phyloP scores from a whole-genome alignment of 2,888 invertebrate species.

The Scaptomyza tumidula region DNA sequence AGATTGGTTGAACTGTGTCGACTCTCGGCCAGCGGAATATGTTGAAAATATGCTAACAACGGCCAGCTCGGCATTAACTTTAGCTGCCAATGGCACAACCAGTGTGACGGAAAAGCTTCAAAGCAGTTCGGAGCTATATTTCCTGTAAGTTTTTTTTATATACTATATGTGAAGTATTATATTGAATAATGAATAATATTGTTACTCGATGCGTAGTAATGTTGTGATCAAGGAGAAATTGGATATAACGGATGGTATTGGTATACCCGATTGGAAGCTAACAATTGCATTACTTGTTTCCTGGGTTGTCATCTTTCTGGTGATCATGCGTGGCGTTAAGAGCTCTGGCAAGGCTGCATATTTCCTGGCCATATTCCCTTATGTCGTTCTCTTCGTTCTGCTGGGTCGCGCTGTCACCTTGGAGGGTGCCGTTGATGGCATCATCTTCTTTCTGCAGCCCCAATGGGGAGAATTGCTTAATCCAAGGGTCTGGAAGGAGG shows the following conservation, averaged over 20 bases:
- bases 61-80: background rate
- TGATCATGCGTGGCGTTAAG: slow-evolving; percentile 90
- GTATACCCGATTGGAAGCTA: slow-evolving; percentile 89
- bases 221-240: slow-evolving; percentile 85
- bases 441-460: slow-evolving; percentile 91
- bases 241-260: slow-evolving; percentile 83
- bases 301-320: slow-evolving; percentile 89
- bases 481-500: slow-evolving; percentile 91
- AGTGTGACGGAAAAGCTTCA: slow-evolving; percentile 50
- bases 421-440: slow-evolving; percentile 90
- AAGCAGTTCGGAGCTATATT: slow-evolving; percentile 87
- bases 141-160: slow-evolving; percentile 86
- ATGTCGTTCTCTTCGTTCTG: slow-evolving; percentile 90
- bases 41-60: slow-evolving; percentile 26
- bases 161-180: too few species aligned
- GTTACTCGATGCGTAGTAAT: slow-evolving; percentile 69
- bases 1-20: slow-evolving; percentile 81
- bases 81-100: background rate
- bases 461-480: slow-evolving; percentile 90
- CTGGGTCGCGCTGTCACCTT: slow-evolving; percentile 88
- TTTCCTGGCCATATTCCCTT: slow-evolving; percentile 95
- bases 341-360: slow-evolving; percentile 93
- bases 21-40: slow-evolving; percentile 63
- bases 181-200: too few species aligned
- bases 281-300: slow-evolving; percentile 88